phyloP scores from a whole-genome alignment of 2,797 vertebrate species.

The Pangasius sanitwongsei region DNA sequence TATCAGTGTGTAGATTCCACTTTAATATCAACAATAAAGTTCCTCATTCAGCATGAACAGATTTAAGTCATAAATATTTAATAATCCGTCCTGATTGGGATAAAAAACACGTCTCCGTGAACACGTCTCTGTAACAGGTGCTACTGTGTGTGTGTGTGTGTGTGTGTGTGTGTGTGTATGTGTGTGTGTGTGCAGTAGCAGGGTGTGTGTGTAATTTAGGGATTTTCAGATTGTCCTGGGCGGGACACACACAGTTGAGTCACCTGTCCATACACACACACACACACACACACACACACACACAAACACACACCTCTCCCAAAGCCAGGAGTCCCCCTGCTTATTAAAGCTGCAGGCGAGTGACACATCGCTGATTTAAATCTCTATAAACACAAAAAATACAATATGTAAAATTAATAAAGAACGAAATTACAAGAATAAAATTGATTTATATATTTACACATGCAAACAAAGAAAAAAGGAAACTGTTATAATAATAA shows the following conservation, averaged over 20 bases:
- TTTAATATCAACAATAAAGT: background rate
- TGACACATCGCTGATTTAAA: no score
- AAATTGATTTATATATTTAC: no score
- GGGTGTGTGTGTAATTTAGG: slow-evolving; percentile 49
- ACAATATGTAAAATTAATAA: no score
- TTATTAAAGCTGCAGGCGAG: background rate
- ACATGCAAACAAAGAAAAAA: no score
- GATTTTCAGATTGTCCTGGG: slow-evolving; percentile 49
- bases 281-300: background rate
- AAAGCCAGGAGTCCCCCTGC: background rate
- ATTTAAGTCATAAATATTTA: background rate
- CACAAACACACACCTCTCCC: background rate
- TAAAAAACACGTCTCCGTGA: background rate
- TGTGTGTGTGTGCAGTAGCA: slow-evolving; percentile 5
- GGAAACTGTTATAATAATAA: no score
- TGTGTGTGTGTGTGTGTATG: slow-evolving; percentile 24
- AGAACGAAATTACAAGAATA: no score
- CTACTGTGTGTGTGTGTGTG: background rate
- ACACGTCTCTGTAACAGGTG: background rate
- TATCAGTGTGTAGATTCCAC: background rate
- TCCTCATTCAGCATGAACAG: background rate
- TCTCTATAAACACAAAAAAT: no score
- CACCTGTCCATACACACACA: background rate
- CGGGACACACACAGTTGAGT: slow-evolving; percentile 3
- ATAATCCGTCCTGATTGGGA: no score